Evolutionary conservation across 2,888 invertebrate genomes (phyloP).

Genomic region (Agriopis aurantiaria): DNA sequence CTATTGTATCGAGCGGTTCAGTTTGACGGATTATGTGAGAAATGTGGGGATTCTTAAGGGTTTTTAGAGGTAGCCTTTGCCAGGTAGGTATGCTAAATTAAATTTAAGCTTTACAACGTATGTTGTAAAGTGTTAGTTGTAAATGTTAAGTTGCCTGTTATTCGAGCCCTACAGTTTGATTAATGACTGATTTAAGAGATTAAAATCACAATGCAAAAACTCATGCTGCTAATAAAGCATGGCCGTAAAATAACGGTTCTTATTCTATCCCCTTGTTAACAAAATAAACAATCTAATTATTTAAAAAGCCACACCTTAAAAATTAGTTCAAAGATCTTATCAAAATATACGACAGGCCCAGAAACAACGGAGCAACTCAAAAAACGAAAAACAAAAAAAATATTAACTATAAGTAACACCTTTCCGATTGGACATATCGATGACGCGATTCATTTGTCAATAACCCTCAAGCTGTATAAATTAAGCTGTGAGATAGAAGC

Average conservation of each 20-base stretch:
- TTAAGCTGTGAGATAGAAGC: conserved; percentile 72
- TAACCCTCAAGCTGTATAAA: conserved; percentile 64
- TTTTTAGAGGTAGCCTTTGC: conserved; percentile 14
- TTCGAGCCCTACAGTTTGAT: conserved; percentile 1
- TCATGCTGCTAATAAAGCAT: conserved; percentile 5
- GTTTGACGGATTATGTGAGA: conserved; percentile 41
- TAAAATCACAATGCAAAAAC: conserved; percentile 16
- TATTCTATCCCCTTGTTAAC: conserved; percentile 53
- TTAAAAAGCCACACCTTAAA: conserved; percentile 56
- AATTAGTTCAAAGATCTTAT: conserved; percentile 63
- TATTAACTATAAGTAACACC: conserved; percentile 63
- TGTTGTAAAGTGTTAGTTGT: conserved; percentile 3
- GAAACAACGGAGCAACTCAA: conserved; percentile 52
- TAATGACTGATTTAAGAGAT: conserved; percentile 6
- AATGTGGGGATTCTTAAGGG: conserved; percentile 36
- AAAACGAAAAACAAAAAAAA: conserved; percentile 53
- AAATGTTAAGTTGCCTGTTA: neutral
- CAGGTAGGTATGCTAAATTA: conserved; percentile 23
- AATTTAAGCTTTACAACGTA: conserved; percentile 21
- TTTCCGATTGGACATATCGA: conserved; percentile 62
- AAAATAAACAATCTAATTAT: conserved; percentile 63
- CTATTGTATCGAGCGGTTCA: conserved; percentile 64
- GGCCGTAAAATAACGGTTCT: conserved; percentile 44
- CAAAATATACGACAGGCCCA: conserved; percentile 63
- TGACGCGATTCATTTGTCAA: conserved; percentile 72